Conservation (phyloP, 2,797 vertebrate genomes). For the Gymnoscopelus microlampas region DNA sequence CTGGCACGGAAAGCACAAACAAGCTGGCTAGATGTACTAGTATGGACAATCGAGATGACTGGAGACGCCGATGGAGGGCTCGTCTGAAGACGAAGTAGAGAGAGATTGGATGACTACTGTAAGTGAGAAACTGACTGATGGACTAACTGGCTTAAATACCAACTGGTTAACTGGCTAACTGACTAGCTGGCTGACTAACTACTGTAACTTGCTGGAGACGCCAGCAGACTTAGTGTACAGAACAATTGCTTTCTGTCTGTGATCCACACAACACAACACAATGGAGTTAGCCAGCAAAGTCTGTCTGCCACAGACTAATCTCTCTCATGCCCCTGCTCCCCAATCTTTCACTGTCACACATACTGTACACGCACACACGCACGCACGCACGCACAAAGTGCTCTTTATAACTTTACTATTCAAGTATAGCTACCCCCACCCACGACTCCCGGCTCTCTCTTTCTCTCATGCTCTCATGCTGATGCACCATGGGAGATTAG, state of each 20-base stretch:
- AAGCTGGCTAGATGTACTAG: no score
- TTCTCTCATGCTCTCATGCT: conserved; percentile 51
- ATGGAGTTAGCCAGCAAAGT: conserved; percentile 71
- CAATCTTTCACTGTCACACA: conserved; percentile 13
- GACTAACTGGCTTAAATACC: no score
- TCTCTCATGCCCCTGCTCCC: conserved; percentile 37
- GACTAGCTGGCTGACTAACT: conserved; percentile 34
- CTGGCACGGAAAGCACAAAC: no score
- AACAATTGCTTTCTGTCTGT: conserved; percentile 53
- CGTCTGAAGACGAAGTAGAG: no score
- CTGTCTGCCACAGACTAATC: conserved; percentile 69
- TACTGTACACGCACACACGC: conserved; percentile 32
- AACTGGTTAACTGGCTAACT: no score
- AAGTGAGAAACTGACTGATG: no score
- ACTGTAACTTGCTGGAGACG: conserved; percentile 42
- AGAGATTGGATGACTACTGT: no score
- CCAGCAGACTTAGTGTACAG: conserved; percentile 61
- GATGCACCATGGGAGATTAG: conserved; percentile 77
- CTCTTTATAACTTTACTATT: conserved; percentile 66
- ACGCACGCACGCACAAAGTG: conserved; percentile 55
- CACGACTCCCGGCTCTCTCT: background rate
- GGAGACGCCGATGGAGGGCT: no score
- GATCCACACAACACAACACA: conserved; percentile 67
- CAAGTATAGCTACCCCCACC: conserved; percentile 32
- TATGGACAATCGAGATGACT: no score